Percentiles rank a stretch among this genome's conserved stretches.
These are phyloP conservation scores for Phylloscopus trochiloides DNA, from an alignment of 2,113 vertebrate genomes.

Conservation along the genomic window DNA sequence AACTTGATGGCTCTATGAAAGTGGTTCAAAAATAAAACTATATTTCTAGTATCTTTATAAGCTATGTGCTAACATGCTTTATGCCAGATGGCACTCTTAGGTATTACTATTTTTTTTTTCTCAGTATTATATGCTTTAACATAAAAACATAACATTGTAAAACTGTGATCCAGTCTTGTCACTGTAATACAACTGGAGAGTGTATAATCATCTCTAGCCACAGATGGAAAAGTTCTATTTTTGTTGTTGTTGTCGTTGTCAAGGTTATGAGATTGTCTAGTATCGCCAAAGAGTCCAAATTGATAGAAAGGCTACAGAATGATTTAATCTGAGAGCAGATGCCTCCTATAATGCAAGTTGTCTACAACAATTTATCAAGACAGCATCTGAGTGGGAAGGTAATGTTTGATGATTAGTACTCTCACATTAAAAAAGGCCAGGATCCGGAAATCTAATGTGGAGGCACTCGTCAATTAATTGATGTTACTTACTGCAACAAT, in stretches of 20 bases:
- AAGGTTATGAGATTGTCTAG: not conserved
- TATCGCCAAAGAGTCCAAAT: not conserved
- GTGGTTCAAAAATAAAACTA: not conserved
- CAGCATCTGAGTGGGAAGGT: not conserved
- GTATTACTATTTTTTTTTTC: not conserved
- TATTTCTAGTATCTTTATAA: not conserved
- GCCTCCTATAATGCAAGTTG: not conserved
- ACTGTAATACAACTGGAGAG: not conserved
- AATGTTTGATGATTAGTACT: not conserved
- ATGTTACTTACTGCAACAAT: not conserved
- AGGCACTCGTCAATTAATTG: not conserved
- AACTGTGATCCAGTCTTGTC: not conserved
- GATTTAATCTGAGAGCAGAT: not conserved
- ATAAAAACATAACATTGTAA: not conserved
- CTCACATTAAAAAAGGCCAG: not conserved
- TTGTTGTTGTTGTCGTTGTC: not conserved
- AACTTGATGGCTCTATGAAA: not conserved
- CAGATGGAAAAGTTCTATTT: not conserved
- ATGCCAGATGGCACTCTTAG: not conserved
- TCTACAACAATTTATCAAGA: not conserved
- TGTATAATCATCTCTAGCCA: not conserved
- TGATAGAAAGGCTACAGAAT: conserved; percentile 14
- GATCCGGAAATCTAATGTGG: not conserved
- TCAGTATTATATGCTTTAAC: not conserved
- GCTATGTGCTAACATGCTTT: not conserved